Base-by-base conservation (phyloP, 2,888 invertebrate genomes). In the Synanthedon vespiformis region DNA sequence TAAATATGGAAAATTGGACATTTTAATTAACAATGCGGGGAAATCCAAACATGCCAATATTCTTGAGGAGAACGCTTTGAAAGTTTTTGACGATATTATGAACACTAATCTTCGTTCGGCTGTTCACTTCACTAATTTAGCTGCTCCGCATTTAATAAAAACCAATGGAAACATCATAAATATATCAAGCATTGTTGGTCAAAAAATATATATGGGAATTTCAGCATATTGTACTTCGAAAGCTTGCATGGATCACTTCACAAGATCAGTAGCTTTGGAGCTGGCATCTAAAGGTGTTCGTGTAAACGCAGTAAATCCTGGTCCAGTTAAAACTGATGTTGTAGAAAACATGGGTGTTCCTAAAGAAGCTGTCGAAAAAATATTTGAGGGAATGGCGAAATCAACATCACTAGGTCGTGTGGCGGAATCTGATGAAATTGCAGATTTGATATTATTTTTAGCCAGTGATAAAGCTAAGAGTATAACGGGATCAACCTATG, bases 261-360 rank as follows among this genome's bases (percentile, higher is more conserved):
- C 97, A 0, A 89, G 92, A 63, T 95, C 95, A 69, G 85, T 91
- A 4, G 96, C 97, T 3, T 76, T 97, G 40, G 96, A 94, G 62
- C 77, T 94, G 49, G 93, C 92, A 40, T 56, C 88, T 0, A 91
- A 92, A 65, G 89, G 91, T 55, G 93, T 96, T 0, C 86, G 96
- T 50, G 94, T 94, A 0, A 96, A 96, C 75, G 88, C 91, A 50
- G 93, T 96, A 0, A 95, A 94, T 77, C 97, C 96, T 12, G 96
- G 96, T 11, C 96, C 96, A 0, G 91, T 93, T 2, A 68, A 91
- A 6, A 66, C 70, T 11, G 62, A 64, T 34, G 58, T 68, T 18
- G 18, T 62, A 2, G 56, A 54, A 14, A 60, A 54, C 49, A 48
- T 10, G 40, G 40, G 40, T 12, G 10, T n/a, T 12, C 3, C 11